phyloP scores from a whole-genome alignment of 2,888 invertebrate species.

The Azorinus chamasolen region DNA sequence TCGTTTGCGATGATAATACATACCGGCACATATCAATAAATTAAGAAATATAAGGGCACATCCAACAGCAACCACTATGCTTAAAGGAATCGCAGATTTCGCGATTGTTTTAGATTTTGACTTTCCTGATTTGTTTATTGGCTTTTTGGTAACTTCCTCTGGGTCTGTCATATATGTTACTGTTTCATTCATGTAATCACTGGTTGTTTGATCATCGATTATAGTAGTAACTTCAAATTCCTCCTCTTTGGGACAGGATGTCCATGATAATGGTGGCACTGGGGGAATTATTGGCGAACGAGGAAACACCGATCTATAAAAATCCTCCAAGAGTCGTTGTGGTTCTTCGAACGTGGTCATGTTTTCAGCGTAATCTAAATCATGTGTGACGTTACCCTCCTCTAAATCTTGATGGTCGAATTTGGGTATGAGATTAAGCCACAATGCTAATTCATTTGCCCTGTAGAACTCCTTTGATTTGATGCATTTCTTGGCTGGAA shows the following conservation, averaged over 20 bases:
- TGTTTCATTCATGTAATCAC: too few relatives aligned
- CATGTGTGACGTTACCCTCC: constrained; percentile 92
- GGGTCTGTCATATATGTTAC: too few relatives aligned
- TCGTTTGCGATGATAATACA: constrained; percentile 92
- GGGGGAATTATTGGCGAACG: constrained; percentile 61
- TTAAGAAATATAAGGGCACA: constrained; percentile 96
- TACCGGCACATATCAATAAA: constrained; percentile 96
- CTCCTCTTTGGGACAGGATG: too few relatives aligned
- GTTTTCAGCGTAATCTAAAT: constrained; percentile 94
- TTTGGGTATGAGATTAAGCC: constrained; percentile 97
- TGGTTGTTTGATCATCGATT: too few relatives aligned
- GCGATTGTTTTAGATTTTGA: neutral
- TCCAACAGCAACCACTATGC: constrained; percentile 93
- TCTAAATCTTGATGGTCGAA: constrained; percentile 93
- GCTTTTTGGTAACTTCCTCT: too few relatives aligned
- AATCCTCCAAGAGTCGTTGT: constrained; percentile 89
- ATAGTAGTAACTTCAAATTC: too few relatives aligned
- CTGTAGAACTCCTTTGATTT: constrained; percentile 97
- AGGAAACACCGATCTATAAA: constrained; percentile 79
- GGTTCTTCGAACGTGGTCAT: constrained; percentile 94
- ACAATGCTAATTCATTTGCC: constrained; percentile 97
- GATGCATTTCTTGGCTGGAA: constrained; percentile 88
- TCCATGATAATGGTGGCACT: too few relatives aligned
- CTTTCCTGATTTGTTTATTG: too few relatives aligned
- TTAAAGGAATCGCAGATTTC: constrained; percentile 78